These are phyloP conservation scores for Sciurus niger DNA, from an alignment of 2,113 vertebrate species.

Conservation along the genomic window DNA sequence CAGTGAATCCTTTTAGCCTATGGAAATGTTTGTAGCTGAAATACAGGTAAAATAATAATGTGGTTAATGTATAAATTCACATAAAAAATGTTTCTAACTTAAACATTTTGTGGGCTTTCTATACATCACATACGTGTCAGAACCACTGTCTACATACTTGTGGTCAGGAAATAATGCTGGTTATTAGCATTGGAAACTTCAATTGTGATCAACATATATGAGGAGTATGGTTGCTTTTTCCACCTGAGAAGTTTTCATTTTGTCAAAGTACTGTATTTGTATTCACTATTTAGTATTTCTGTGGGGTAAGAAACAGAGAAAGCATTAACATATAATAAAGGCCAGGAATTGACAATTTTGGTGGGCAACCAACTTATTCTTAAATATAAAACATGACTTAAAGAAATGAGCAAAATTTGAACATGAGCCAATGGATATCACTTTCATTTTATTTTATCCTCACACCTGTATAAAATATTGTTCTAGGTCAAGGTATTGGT, in stretches of 20 bases:
- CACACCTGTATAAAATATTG: conserved; percentile 50
- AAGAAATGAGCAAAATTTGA: conserved; percentile 22
- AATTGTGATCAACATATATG: background rate
- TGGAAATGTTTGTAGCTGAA: background rate
- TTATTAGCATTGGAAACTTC: background rate
- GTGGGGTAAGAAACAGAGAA: background rate
- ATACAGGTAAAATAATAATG: background rate
- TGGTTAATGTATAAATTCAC: background rate
- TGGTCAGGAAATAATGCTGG: background rate
- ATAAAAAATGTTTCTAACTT: background rate
- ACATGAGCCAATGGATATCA: background rate
- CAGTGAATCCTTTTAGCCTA: background rate
- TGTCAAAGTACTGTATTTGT: background rate
- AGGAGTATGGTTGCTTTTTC: background rate
- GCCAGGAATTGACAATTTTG: background rate
- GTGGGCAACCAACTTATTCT: background rate
- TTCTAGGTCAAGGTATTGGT: background rate
- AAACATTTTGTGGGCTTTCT: background rate
- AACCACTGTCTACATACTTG: background rate
- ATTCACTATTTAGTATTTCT: background rate
- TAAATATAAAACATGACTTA: conserved; percentile 16
- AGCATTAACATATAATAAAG: background rate
- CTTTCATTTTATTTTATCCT: conserved; percentile 49
- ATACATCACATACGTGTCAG: background rate
- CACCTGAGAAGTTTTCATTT: background rate